Evolutionary conservation across 2,888 invertebrate species (phyloP).

Genomic region (Zygaena filipendulae): DNA sequence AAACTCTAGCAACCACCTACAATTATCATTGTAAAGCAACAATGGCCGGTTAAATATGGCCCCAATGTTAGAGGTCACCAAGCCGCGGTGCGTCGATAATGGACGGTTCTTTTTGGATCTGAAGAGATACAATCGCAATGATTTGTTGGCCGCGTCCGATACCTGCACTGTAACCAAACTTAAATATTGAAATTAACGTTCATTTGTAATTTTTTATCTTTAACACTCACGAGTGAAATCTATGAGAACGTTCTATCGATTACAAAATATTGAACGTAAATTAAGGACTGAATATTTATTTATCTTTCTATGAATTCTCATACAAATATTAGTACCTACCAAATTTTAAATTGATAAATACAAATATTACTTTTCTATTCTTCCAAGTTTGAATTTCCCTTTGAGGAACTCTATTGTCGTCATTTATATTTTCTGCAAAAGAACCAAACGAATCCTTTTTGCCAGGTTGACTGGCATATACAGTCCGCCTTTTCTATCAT

Average conservation of each 20-base stretch:
- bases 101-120: slow-evolving; percentile 51
- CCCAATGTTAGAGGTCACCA: slow-evolving; percentile 55
- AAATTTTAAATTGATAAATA: too few species aligned
- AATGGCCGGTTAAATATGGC: slow-evolving; percentile 36
- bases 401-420: too few species aligned
- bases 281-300: too few species aligned
- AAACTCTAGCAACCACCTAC: slow-evolving; percentile 62
- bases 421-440: too few species aligned
- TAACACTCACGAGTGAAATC: slow-evolving; percentile 19
- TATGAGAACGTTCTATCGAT: slow-evolving; percentile 22
- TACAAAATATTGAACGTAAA: slow-evolving; percentile 17
- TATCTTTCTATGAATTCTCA: too few species aligned
- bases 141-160: slow-evolving; percentile 65
- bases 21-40: slow-evolving; percentile 56
- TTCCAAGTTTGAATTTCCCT: too few species aligned
- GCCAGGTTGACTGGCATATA: too few species aligned
- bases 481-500: too few species aligned
- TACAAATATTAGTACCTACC: too few species aligned
- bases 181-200: slow-evolving; percentile 65
- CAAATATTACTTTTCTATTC: too few species aligned
- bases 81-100: slow-evolving; percentile 35
- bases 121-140: slow-evolving; percentile 59
- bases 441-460: too few species aligned
- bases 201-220: slow-evolving; percentile 55
- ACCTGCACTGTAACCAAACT: too few species aligned